These are phyloP conservation scores for Eutolmus rufibarbis DNA, from an alignment of 2,888 invertebrate genomes.

Conservation along the genomic window DNA sequence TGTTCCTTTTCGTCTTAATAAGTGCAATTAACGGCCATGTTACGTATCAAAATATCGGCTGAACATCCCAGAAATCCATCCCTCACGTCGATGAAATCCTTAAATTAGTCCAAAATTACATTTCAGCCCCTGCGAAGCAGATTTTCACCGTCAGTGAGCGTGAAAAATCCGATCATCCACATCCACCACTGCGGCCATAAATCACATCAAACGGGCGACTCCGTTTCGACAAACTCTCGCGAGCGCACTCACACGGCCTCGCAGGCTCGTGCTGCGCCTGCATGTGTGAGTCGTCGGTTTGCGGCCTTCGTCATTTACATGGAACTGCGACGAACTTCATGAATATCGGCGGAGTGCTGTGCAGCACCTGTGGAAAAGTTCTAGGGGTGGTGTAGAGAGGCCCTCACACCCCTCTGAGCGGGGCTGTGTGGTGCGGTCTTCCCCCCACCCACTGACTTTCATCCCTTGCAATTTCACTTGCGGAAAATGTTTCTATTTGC, in stretches of 20 bases:
- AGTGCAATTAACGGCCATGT: not conserved
- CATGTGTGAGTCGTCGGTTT: not conserved
- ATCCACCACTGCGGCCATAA: not conserved
- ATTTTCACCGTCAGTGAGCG: slow-evolving; percentile 41
- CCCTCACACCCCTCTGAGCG: not conserved
- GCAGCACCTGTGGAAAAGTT: not conserved
- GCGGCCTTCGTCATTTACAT: not conserved
- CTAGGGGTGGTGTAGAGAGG: not conserved
- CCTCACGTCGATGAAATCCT: not conserved
- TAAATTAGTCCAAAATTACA: slow-evolving; percentile 28
- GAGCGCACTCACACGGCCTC: not conserved
- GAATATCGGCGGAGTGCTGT: not conserved
- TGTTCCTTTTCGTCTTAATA: not conserved
- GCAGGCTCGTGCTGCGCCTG: not conserved
- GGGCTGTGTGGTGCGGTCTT: not conserved
- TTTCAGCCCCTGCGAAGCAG: slow-evolving; percentile 7
- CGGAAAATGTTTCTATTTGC: slow-evolving; percentile 34
- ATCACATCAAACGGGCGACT: not conserved
- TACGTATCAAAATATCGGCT: too few relatives aligned
- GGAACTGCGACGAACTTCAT: not conserved
- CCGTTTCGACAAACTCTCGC: not conserved
- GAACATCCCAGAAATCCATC: not conserved
- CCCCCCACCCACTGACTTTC: not conserved
- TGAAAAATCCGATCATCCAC: slow-evolving; percentile 37
- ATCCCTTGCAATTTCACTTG: not conserved